Conservation (phyloP, 37 sponge, comb jelly and placozoan species). For the Chondrilla cf. caribensis region DNA sequence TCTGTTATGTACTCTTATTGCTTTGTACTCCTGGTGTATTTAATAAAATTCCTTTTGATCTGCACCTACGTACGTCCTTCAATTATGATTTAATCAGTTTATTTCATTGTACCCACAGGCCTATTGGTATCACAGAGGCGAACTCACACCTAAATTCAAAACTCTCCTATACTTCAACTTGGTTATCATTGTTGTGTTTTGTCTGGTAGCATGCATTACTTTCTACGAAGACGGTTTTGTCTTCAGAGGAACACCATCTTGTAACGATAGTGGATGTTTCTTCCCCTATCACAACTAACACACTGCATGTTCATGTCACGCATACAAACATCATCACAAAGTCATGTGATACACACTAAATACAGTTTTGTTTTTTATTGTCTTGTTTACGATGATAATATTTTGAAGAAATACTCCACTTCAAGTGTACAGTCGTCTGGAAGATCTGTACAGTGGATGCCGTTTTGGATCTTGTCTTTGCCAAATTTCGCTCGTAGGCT, state of each 20-base stretch:
- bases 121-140: slow-evolving; percentile 74
- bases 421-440: slow-evolving; percentile 89
- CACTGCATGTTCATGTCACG: neutral
- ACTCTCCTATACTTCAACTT: slow-evolving; percentile 69
- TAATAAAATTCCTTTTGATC: neutral
- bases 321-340: too few relatives aligned
- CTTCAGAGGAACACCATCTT: neutral
- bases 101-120: too few relatives aligned
- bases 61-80: neutral
- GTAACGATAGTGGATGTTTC: neutral
- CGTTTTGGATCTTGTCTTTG: slow-evolving; percentile 87
- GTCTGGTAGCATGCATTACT: slow-evolving; percentile 48
- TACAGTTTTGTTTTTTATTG: neutral
- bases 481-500: slow-evolving; percentile 93
- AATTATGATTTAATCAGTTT: too few relatives aligned
- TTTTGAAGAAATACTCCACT: slow-evolving; percentile 87
- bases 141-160: slow-evolving; percentile 74
- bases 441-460: slow-evolving; percentile 94
- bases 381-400: slow-evolving; percentile 27
- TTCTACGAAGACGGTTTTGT: slow-evolving; percentile 37
- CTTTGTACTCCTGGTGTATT: neutral
- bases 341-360: too few relatives aligned
- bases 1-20: too few relatives aligned
- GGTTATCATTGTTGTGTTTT: slow-evolving; percentile 48
- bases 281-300: neutral